phyloP scores from a whole-genome alignment of 2,797 vertebrate genomes.

The Phoxinus dragarum region DNA sequence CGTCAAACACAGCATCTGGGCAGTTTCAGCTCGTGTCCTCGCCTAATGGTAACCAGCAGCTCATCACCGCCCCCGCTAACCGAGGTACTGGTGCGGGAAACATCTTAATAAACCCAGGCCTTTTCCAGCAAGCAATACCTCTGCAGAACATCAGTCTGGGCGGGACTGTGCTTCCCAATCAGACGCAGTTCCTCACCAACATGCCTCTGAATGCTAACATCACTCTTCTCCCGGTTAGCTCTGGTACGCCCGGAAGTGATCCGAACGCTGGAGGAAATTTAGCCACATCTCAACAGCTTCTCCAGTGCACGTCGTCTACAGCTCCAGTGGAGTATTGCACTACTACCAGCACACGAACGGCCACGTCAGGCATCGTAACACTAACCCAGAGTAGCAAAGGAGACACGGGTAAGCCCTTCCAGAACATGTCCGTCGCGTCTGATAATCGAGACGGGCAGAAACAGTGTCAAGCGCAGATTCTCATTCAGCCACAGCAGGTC shows the following conservation, averaged over 20 bases:
- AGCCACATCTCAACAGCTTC: conserved; percentile 68
- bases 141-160: conserved; percentile 89
- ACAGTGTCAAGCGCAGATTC: conserved; percentile 85
- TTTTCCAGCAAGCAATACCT: conserved; percentile 92
- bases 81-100: conserved; percentile 76
- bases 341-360: conserved; percentile 83
- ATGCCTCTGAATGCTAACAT: conserved; percentile 96
- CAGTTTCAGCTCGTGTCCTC: conserved; percentile 84
- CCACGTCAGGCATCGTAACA: conserved; percentile 77
- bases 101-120: conserved; percentile 81
- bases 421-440: conserved; percentile 71
- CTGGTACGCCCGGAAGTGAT: conserved; percentile 72
- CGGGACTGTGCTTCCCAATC: conserved; percentile 88
- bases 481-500: conserved; percentile 92
- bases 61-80: conserved; percentile 81
- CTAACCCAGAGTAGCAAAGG: conserved; percentile 72
- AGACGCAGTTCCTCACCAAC: conserved; percentile 92
- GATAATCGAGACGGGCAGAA: conserved; percentile 77
- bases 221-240: conserved; percentile 90
- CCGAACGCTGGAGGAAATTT: conserved; percentile 62
- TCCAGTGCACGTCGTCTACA: conserved; percentile 70
- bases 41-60: conserved; percentile 85
- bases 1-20: conserved; percentile 62
- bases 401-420: conserved; percentile 64
- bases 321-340: conserved; percentile 69